Conservation (phyloP, 2,888 invertebrate genomes). For the Lasioglossum villosulum region DNA sequence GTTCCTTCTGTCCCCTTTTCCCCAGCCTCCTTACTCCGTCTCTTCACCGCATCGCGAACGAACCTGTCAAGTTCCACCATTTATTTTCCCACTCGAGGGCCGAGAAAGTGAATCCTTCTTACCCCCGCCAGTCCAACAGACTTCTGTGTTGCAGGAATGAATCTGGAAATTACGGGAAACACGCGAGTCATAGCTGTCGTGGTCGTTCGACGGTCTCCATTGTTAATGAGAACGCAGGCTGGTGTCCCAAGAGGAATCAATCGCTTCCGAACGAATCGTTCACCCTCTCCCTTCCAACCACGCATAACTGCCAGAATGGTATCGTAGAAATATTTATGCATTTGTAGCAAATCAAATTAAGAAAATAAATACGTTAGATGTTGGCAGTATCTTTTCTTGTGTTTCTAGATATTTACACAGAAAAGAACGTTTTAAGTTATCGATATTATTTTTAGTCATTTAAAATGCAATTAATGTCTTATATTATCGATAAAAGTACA, state of each 20-base stretch:
- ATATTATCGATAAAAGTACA: too few relatives aligned
- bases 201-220: constrained; percentile 7
- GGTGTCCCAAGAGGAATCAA: constrained; percentile 15
- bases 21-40: constrained; percentile 39
- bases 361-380: too few relatives aligned
- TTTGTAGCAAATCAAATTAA: neutral
- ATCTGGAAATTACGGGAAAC: constrained; percentile 56
- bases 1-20: constrained; percentile 26
- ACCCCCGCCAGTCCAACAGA: constrained; percentile 39
- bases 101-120: constrained; percentile 62
- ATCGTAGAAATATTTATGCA: neutral
- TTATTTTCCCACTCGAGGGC: constrained; percentile 75
- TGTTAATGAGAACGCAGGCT: constrained; percentile 37
- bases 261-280: constrained; percentile 10
- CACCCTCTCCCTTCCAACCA: neutral
- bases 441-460: too few relatives aligned
- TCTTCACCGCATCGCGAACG: constrained; percentile 46
- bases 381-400: too few relatives aligned
- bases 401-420: too few relatives aligned
- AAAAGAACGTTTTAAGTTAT: too few relatives aligned
- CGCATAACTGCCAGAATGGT: neutral
- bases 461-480: too few relatives aligned
- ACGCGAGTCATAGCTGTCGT: constrained; percentile 28
- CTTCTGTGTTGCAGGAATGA: constrained; percentile 53
- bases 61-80: constrained; percentile 76